Evolutionary conservation across 1,140 invertebrate species (phyloP).

Genomic region (Elysia chlorotica): DNA sequence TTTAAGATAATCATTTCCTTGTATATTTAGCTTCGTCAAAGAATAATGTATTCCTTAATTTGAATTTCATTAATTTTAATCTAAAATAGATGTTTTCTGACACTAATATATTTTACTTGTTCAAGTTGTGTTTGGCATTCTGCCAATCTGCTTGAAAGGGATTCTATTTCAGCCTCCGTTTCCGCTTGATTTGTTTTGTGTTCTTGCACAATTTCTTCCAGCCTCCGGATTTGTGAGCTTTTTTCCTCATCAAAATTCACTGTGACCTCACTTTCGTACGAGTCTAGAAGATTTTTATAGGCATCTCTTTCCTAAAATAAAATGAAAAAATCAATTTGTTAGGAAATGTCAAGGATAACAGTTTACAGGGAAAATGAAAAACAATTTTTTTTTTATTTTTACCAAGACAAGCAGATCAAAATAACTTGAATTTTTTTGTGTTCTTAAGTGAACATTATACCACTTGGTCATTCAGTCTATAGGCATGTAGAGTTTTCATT

Average conservation of each 20-base stretch:
- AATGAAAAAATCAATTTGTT: not conserved
- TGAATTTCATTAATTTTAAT: too few species aligned
- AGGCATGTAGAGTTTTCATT: too few species aligned
- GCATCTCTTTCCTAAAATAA: conserved; percentile 68
- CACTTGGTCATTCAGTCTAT: too few species aligned
- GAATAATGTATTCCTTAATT: too few species aligned
- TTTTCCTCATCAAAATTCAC: conserved; percentile 31
- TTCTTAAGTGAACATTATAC: too few species aligned
- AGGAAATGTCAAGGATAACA: not conserved
- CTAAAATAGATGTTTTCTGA: too few species aligned
- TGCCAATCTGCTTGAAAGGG: conserved; percentile 30
- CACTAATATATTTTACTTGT: too few species aligned
- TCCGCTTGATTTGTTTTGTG: conserved; percentile 74
- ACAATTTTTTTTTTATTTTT: not conserved
- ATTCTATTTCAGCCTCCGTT: conserved; percentile 70
- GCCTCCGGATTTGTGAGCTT: conserved; percentile 67
- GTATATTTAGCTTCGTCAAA: too few species aligned
- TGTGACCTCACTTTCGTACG: conserved; percentile 81
- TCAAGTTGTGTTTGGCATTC: not conserved
- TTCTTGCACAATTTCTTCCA: conserved; percentile 70
- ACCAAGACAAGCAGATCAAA: not conserved
- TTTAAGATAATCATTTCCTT: too few species aligned
- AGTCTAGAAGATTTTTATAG: conserved; percentile 75
- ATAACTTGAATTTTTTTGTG: too few species aligned
- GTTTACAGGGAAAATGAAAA: not conserved